Evolutionary conservation across 92 coral and sea anemone species (phyloP).

Genomic region (Palythoa heliodiscus): DNA sequence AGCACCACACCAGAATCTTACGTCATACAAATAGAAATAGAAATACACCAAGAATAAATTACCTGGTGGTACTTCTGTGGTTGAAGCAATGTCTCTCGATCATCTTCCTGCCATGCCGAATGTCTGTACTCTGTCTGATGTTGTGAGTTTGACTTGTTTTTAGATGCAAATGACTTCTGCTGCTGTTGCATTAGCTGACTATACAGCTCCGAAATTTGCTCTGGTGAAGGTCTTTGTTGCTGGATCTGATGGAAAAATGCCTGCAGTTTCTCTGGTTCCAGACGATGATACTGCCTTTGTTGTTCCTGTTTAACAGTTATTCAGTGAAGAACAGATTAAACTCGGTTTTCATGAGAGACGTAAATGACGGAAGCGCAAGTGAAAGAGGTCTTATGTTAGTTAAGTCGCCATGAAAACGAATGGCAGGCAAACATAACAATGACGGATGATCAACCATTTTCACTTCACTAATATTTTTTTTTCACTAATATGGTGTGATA

Average conservation of each 20-base stretch:
- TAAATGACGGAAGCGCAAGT: too few relatives aligned
- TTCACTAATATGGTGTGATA: too few relatives aligned
- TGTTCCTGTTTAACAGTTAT: slow-evolving; percentile 17
- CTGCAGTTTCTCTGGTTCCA: slow-evolving; percentile 41
- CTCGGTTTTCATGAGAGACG: too few relatives aligned
- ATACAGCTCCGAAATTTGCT: slow-evolving; percentile 33
- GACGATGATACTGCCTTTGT: slow-evolving; percentile 24
- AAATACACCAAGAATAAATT: not conserved
- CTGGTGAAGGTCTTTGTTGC: slow-evolving; percentile 33
- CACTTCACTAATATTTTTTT: too few relatives aligned
- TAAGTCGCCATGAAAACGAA: too few relatives aligned
- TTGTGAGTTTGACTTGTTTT: not conserved
- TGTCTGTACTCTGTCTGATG: not conserved
- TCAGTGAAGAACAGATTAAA: not conserved
- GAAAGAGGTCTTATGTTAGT: too few relatives aligned
- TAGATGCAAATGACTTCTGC: not conserved
- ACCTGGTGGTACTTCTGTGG: slow-evolving; percentile 15
- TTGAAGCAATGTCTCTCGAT: not conserved
- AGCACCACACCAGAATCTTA: too few relatives aligned
- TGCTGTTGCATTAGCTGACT: slow-evolving; percentile 26
- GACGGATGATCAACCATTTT: too few relatives aligned
- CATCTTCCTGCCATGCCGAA: not conserved
- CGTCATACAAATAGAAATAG: not conserved
- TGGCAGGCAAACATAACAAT: too few relatives aligned
- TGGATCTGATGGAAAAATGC: slow-evolving; percentile 36